A percentile compares a stretch with the other conserved stretches of the same genome.
Conservation (phyloP, 2,888 invertebrate genomes). For the Drosophila subsilvestris region DNA sequence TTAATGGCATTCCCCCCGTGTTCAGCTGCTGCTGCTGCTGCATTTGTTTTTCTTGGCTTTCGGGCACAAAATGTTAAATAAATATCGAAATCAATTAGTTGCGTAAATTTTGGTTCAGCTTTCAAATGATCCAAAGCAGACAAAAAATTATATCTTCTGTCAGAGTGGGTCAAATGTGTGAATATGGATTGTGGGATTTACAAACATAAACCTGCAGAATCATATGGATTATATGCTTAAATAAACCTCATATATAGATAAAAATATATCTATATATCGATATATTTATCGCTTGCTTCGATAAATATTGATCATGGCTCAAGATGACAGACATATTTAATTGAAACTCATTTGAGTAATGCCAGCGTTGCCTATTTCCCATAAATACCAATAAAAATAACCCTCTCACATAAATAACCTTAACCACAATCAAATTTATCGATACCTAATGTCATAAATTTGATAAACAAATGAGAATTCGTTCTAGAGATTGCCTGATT, state of each 20-base stretch:
- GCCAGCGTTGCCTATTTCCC: background rate
- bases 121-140: slow-evolving; percentile 31
- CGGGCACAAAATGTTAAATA: slow-evolving; percentile 60
- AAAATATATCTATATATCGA: background rate
- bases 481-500: slow-evolving; percentile 17
- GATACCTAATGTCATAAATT: slow-evolving; percentile 12
- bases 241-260: background rate
- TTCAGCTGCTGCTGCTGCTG: slow-evolving; percentile 7
- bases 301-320: background rate
- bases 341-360: background rate
- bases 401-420: slow-evolving; percentile 29
- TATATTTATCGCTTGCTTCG: background rate
- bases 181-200: background rate
- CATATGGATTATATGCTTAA: no score
- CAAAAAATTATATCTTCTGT: slow-evolving; percentile 14
- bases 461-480: slow-evolving; percentile 25
- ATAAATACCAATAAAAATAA: slow-evolving; percentile 17
- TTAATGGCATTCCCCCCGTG: slow-evolving; percentile 70
- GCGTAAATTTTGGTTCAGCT: slow-evolving; percentile 60
- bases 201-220: background rate
- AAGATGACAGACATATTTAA: background rate
- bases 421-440: slow-evolving; percentile 23
- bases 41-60: slow-evolving; percentile 49
- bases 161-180: background rate
- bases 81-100: slow-evolving; percentile 79